A percentile compares a stretch with the other conserved stretches of the same genome.
Conservation (phyloP, 1,140 invertebrate species). For the Zeugodacus cucurbitae region DNA sequence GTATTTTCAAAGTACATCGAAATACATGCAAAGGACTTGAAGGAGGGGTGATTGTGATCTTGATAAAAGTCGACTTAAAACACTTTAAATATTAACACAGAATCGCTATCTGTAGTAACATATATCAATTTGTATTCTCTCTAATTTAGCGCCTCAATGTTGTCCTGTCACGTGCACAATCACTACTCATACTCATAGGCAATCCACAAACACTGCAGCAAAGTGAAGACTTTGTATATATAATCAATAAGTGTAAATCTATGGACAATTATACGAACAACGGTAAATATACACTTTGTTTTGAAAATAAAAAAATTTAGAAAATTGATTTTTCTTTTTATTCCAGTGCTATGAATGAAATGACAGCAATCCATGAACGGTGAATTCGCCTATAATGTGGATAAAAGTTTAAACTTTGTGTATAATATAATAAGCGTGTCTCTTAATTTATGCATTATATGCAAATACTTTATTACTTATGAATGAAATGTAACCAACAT, state of each 20-base stretch:
- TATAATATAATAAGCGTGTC: too few relatives aligned
- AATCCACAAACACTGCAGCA: conserved; percentile 68
- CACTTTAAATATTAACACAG: not conserved
- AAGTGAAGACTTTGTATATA: not conserved
- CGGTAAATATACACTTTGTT: not conserved
- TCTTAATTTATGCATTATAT: not conserved
- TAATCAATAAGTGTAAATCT: not conserved
- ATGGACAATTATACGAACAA: not conserved
- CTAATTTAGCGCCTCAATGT: conserved; percentile 81
- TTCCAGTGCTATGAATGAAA: not conserved
- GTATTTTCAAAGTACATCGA: too few relatives aligned
- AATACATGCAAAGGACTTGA: too few relatives aligned
- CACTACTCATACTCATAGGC: conserved; percentile 83
- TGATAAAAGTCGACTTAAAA: too few relatives aligned
- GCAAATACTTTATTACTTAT: too few relatives aligned
- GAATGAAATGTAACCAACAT: too few relatives aligned
- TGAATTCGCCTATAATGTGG: too few relatives aligned
- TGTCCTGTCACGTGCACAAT: conserved; percentile 81
- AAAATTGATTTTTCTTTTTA: not conserved
- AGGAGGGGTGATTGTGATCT: too few relatives aligned
- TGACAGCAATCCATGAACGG: not conserved
- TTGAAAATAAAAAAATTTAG: not conserved
- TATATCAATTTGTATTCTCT: conserved; percentile 50
- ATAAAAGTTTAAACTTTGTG: too few relatives aligned
- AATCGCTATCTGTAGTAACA: too few relatives aligned